phyloP scores from a whole-genome alignment of 2,888 invertebrate genomes.

The Dynastes tityus region DNA sequence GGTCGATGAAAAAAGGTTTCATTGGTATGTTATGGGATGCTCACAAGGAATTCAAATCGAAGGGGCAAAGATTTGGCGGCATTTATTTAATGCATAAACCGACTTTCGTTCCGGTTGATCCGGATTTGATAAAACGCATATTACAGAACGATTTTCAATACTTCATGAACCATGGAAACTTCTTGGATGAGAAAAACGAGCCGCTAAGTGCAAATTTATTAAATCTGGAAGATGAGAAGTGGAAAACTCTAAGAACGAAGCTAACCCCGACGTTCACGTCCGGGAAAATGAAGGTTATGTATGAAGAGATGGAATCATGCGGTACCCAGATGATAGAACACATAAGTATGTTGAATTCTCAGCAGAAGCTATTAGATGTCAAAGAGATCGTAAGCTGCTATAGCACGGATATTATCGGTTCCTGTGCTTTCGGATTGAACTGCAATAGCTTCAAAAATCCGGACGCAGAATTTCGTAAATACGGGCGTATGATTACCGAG shows the following conservation, averaged over 20 bases:
- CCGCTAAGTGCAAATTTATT: conserved; percentile 34
- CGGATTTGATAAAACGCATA: conserved; percentile 64
- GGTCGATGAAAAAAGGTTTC: neutral
- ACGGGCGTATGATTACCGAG: conserved; percentile 16
- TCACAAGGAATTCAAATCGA: conserved; percentile 7
- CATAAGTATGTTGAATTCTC: neutral
- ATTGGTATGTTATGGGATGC: neutral
- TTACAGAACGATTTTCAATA: conserved; percentile 74
- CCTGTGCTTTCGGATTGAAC: conserved; percentile 44
- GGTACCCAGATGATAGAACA: conserved; percentile 22
- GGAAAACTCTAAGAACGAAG: conserved; percentile 35
- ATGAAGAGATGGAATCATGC: conserved; percentile 1
- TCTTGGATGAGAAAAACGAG: conserved; percentile 23
- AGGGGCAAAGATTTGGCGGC: conserved; percentile 10
- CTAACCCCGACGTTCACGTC: conserved; percentile 30
- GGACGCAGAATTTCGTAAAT: conserved; percentile 41
- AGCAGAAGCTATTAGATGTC: conserved; percentile 4
- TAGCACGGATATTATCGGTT: conserved; percentile 46
- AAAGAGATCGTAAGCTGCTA: conserved; percentile 45
- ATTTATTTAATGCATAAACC: conserved; percentile 54
- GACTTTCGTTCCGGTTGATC: conserved; percentile 43
- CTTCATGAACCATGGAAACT: conserved; percentile 74
- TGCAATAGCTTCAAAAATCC: conserved; percentile 41
- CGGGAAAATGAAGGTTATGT: conserved; percentile 46
- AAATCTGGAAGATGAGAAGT: conserved; percentile 34